Evolutionary conservation across 2,888 invertebrate genomes (phyloP).

Genomic region (Agriopis leucophaearia): DNA sequence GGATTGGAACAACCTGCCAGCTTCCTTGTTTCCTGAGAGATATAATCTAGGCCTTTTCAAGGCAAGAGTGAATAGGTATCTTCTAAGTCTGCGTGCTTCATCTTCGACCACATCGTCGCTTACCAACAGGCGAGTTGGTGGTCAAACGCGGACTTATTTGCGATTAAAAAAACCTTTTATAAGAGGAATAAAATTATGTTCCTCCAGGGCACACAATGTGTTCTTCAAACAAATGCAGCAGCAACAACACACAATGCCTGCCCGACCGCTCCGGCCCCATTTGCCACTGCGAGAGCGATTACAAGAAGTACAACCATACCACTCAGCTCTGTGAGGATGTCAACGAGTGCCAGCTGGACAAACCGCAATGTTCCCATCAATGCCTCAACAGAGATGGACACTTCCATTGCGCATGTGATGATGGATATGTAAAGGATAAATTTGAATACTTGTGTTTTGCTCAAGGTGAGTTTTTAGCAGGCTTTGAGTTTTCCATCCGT

Average conservation of each 20-base stretch:
- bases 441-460: conserved; percentile 66
- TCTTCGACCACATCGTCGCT: too few relatives aligned
- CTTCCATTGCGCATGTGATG: conserved; percentile 88
- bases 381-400: conserved; percentile 88
- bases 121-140: too few relatives aligned
- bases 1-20: too few relatives aligned
- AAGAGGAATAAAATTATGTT: neutral
- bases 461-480: conserved; percentile 52
- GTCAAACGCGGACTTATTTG: too few relatives aligned
- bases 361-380: conserved; percentile 89
- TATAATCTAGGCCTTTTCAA: too few relatives aligned
- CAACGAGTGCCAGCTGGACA: conserved; percentile 87
- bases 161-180: neutral
- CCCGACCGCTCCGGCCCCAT: conserved; percentile 66
- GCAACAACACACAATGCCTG: conserved; percentile 55
- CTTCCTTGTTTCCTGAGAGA: too few relatives aligned
- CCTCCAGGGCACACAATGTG: conserved; percentile 74
- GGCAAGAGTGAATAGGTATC: too few relatives aligned
- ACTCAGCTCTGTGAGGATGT: conserved; percentile 82
- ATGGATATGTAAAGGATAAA: conserved; percentile 60
- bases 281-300: conserved; percentile 85
- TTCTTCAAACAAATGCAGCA: conserved; percentile 58
- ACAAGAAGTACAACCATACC: conserved; percentile 63
- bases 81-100: too few relatives aligned
- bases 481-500: neutral